Percentiles rank a stretch among this genome's conserved stretches.
phyloP scores from a whole-genome alignment of 2,797 vertebrate genomes.

The Pempheris klunzingeri region DNA sequence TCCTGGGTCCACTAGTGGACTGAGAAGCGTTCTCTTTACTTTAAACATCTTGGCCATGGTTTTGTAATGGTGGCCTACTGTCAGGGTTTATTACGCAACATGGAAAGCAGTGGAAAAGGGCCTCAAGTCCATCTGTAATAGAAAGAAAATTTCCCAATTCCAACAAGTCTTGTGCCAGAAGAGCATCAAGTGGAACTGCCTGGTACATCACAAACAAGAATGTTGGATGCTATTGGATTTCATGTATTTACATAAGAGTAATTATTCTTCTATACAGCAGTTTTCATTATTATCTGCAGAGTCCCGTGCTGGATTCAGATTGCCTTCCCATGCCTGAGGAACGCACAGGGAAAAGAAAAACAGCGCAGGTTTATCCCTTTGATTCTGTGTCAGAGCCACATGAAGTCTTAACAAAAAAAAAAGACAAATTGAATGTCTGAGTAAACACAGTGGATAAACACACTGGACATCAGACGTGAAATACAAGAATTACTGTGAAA shows the following conservation, averaged over 20 bases:
- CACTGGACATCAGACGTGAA: too few species aligned
- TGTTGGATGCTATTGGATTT: too few species aligned
- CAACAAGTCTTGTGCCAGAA: not conserved
- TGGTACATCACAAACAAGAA: not conserved
- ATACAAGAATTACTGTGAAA: not conserved
- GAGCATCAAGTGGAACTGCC: not conserved
- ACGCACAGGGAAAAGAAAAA: not conserved
- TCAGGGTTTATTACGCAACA: not conserved
- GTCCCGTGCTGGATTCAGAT: not conserved
- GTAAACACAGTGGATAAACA: too few species aligned
- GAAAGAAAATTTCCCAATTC: too few species aligned
- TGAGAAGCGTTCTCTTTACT: conserved; percentile 8
- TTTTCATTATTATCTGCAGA: not conserved
- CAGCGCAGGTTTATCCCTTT: not conserved
- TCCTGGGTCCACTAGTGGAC: not conserved
- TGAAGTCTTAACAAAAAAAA: not conserved
- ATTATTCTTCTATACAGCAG: not conserved
- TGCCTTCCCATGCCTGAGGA: not conserved
- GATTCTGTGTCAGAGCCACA: not conserved
- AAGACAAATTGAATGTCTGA: too few species aligned
- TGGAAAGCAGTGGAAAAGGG: not conserved
- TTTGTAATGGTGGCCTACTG: not conserved
- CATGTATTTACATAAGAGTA: not conserved
- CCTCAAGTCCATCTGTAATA: not conserved
- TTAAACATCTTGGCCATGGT: not conserved